Conservation (phyloP, 2,113 vertebrate species). For the Noturus placidus region DNA sequence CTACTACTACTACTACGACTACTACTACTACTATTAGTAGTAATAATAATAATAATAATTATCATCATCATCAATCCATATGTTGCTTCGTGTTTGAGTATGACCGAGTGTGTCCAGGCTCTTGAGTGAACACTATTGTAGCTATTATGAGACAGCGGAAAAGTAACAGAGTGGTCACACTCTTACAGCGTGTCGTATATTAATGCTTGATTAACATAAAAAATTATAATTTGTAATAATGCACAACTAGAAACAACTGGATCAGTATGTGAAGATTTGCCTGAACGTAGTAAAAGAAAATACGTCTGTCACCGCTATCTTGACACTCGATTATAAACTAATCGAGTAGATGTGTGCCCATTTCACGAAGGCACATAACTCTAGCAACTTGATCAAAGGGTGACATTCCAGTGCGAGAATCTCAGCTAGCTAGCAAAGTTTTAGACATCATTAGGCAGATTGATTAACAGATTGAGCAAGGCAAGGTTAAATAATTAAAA, state of each 20-base stretch:
- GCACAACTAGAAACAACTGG: not conserved
- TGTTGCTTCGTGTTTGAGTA: not conserved
- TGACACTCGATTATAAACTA: not conserved
- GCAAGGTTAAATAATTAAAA: too few species aligned
- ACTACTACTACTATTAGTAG: not conserved
- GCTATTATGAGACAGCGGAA: slow-evolving; percentile 10
- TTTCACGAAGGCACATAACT: not conserved
- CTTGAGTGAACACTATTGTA: not conserved
- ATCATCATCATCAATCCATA: not conserved
- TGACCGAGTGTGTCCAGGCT: not conserved
- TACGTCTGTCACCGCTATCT: not conserved
- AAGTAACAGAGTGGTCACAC: not conserved
- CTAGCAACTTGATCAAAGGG: not conserved
- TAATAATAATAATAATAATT: not conserved
- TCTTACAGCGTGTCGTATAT: not conserved
- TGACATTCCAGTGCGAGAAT: not conserved
- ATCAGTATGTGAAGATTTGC: not conserved
- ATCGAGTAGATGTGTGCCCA: not conserved
- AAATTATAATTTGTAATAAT: not conserved
- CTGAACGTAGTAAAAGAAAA: not conserved
- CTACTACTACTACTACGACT: not conserved
- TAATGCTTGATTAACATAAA: not conserved
- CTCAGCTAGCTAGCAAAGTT: too few species aligned
- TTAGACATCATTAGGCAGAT: too few species aligned
- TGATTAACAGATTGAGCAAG: too few species aligned